Conservation (phyloP, 2,113 vertebrate species). For the Zosterops japonicus region DNA sequence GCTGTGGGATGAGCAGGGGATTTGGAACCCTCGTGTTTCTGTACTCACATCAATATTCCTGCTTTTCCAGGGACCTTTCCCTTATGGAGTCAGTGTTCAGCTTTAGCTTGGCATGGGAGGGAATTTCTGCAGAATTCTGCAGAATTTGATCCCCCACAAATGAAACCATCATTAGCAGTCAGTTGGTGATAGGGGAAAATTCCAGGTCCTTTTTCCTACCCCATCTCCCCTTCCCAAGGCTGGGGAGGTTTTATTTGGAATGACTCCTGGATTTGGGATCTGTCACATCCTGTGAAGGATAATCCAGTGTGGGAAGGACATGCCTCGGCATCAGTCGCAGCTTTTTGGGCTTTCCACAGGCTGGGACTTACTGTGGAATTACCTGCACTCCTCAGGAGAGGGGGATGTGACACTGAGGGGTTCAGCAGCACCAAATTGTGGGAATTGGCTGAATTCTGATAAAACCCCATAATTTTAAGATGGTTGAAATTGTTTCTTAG, state of each 20-base stretch:
- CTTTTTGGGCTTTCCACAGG: neutral
- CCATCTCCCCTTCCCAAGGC: neutral
- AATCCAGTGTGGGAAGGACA: neutral
- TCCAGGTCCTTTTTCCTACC: neutral
- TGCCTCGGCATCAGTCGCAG: neutral
- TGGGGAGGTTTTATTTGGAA: neutral
- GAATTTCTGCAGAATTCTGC: neutral
- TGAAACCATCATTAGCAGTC: neutral
- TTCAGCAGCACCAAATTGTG: neutral
- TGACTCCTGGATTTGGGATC: neutral
- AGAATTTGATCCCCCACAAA: neutral
- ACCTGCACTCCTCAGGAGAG: neutral
- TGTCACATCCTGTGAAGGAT: neutral
- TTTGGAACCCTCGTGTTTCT: fast-evolving
- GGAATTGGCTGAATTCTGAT: neutral
- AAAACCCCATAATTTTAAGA: fast-evolving
- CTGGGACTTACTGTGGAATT: neutral
- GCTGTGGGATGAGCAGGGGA: neutral
- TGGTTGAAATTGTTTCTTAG: neutral
- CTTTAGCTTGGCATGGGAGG: neutral
- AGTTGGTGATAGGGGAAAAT: fast-evolving
- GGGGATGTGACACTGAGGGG: neutral
- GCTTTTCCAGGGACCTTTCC: neutral
- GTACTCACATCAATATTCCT: neutral
- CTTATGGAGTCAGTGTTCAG: neutral